These are phyloP conservation scores for Tetramorium parvispinum DNA, from an alignment of 1,140 invertebrate species.

Conservation along the genomic window DNA sequence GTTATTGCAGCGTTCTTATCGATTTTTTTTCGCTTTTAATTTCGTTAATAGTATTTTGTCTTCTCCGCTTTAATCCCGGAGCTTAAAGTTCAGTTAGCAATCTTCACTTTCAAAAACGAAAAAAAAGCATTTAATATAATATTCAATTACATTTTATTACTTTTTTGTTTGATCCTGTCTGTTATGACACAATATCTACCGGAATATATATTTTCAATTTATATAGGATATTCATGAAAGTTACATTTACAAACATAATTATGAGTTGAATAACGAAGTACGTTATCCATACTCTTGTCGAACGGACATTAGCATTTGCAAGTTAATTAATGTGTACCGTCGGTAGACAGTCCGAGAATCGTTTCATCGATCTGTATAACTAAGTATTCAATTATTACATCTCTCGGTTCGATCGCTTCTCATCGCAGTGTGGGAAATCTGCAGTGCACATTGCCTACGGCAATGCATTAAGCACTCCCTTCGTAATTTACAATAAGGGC, in stretches of 20 bases:
- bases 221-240: neutral
- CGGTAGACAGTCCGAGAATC: constrained; percentile 37
- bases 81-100: neutral
- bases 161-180: neutral
- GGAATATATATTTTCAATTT: neutral
- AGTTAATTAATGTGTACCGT: constrained; percentile 45
- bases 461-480: constrained; percentile 41
- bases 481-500: constrained; percentile 58
- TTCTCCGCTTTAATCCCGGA: too few species aligned
- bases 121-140: neutral
- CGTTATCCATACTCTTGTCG: neutral
- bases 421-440: constrained; percentile 46
- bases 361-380: constrained; percentile 54
- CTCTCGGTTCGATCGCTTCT: constrained; percentile 21
- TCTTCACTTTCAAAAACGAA: neutral
- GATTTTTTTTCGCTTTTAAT: neutral
- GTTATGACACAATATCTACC: neutral
- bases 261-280: neutral
- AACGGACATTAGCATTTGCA: constrained; percentile 20
- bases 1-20: neutral
- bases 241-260: constrained; percentile 25
- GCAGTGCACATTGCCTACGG: constrained; percentile 40
- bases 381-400: constrained; percentile 58
- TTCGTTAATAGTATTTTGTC: neutral
- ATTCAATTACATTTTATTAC: neutral